Conservation (phyloP, 2,888 invertebrate species). For the Hypercompe scribonia region DNA sequence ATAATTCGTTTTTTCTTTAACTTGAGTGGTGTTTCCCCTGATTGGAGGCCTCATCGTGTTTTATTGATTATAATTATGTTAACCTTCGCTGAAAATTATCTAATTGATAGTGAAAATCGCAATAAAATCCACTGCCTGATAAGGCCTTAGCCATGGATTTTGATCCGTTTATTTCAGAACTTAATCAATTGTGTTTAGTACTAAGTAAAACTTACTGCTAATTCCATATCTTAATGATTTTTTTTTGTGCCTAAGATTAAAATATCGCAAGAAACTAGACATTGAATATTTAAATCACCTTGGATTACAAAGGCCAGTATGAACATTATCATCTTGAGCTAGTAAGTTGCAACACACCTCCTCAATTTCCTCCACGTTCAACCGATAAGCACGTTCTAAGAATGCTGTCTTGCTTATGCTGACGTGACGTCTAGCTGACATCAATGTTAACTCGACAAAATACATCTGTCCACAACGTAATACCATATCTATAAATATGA, state of each 20-base stretch:
- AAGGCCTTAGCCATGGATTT: too few relatives aligned
- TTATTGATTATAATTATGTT: not conserved
- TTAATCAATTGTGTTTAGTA: not conserved
- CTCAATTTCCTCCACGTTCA: slow-evolving; percentile 39
- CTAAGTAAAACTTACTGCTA: too few relatives aligned
- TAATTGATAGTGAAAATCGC: not conserved
- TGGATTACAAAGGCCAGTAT: slow-evolving; percentile 11
- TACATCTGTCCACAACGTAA: slow-evolving; percentile 11
- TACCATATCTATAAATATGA: slow-evolving; percentile 43
- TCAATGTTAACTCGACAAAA: not conserved
- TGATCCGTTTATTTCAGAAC: not conserved
- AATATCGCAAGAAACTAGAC: not conserved
- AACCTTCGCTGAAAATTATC: not conserved
- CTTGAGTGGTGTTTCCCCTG: too few relatives aligned
- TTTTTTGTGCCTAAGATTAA: not conserved
- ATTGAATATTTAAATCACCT: slow-evolving; percentile 1
- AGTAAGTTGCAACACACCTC: slow-evolving; percentile 13
- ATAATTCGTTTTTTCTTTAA: not conserved
- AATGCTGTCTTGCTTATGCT: slow-evolving; percentile 41
- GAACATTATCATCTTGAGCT: slow-evolving; percentile 6
- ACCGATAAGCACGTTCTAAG: slow-evolving; percentile 56
- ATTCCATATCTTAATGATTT: too few relatives aligned
- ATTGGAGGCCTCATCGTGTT: not conserved
- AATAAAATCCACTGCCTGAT: not conserved
- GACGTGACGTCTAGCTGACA: slow-evolving; percentile 41